A percentile compares a stretch with the other conserved stretches of the same genome.
These are phyloP conservation scores for Gymnoscopelus microlampas DNA, from an alignment of 2,797 vertebrate species.

Conservation along the genomic window DNA sequence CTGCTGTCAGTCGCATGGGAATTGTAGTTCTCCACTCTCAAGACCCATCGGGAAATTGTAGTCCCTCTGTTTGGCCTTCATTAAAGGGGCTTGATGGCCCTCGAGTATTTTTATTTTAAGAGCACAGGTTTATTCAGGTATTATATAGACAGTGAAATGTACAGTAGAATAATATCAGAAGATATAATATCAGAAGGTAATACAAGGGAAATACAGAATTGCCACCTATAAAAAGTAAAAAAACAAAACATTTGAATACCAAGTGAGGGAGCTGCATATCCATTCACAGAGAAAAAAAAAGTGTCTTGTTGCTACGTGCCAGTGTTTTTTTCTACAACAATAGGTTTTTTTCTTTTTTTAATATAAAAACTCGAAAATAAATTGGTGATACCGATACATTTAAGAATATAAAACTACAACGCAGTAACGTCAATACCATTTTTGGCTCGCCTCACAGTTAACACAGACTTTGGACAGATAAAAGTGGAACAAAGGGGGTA, in stretches of 20 bases:
- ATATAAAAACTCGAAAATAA: slow-evolving; percentile 79
- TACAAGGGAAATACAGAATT: slow-evolving; percentile 81
- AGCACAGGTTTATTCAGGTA: slow-evolving; percentile 78
- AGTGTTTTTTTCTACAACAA: slow-evolving; percentile 80
- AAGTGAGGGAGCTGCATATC: slow-evolving; percentile 80
- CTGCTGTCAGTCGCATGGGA: slow-evolving; percentile 73
- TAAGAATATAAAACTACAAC: slow-evolving; percentile 84
- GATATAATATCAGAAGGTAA: slow-evolving; percentile 76
- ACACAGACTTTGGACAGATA: slow-evolving; percentile 76
- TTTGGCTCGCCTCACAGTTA: slow-evolving; percentile 76
- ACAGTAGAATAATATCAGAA: slow-evolving; percentile 74
- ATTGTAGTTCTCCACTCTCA: slow-evolving; percentile 69
- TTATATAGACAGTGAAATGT: slow-evolving; percentile 82
- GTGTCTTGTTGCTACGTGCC: slow-evolving; percentile 79
- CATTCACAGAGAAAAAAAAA: slow-evolving; percentile 79
- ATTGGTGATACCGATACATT: slow-evolving; percentile 78
- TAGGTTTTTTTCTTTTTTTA: slow-evolving; percentile 70
- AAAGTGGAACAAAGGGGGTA: slow-evolving; percentile 51
- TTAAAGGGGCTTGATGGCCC: slow-evolving; percentile 56
- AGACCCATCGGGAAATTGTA: slow-evolving; percentile 58
- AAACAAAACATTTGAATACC: slow-evolving; percentile 72
- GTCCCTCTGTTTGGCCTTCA: slow-evolving; percentile 63
- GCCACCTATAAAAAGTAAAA: slow-evolving; percentile 81
- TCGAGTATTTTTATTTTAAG: slow-evolving; percentile 50
- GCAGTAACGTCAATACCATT: slow-evolving; percentile 80